Percentiles rank a stretch among this genome's conserved stretches.
These are phyloP conservation scores for Drosophila mayri DNA, from an alignment of 1,140 invertebrate genomes.

Conservation along the genomic window DNA sequence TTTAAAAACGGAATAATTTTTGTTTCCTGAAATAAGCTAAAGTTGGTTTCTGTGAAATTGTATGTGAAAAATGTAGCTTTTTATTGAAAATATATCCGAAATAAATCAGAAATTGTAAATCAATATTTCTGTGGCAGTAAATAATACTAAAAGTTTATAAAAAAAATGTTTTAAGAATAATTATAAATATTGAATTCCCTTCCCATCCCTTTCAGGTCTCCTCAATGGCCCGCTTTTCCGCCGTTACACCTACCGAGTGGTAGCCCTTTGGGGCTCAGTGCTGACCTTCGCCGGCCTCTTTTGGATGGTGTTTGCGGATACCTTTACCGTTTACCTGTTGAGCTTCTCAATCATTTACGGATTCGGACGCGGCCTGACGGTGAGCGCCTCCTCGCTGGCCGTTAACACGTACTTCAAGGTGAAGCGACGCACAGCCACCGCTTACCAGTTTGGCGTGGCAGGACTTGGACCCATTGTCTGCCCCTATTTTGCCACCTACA, in stretches of 20 bases:
- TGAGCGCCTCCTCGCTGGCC: slow-evolving; percentile 87
- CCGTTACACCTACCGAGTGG: slow-evolving; percentile 87
- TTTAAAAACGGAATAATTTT: neutral
- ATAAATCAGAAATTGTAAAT: too few relatives aligned
- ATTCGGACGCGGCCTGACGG: slow-evolving; percentile 87
- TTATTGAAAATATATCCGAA: too few relatives aligned
- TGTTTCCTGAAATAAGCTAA: neutral
- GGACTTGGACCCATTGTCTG: slow-evolving; percentile 87
- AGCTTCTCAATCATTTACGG: slow-evolving; percentile 88
- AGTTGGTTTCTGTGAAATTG: neutral
- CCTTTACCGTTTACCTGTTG: slow-evolving; percentile 87
- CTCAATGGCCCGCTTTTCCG: slow-evolving; percentile 89
- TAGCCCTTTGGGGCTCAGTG: slow-evolving; percentile 87
- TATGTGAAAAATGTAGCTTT: neutral
- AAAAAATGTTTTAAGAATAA: too few relatives aligned
- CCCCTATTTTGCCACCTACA: slow-evolving; percentile 86
- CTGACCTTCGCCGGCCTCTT: slow-evolving; percentile 87
- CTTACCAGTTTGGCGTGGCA: slow-evolving; percentile 87
- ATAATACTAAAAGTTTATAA: too few relatives aligned
- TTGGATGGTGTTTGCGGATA: slow-evolving; percentile 86
- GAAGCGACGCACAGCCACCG: slow-evolving; percentile 86
- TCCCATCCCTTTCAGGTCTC: slow-evolving; percentile 83
- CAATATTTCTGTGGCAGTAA: neutral
- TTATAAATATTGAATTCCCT: too few relatives aligned
- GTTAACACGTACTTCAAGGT: slow-evolving; percentile 88